These are phyloP conservation scores for Polyploca ridens DNA, from an alignment of 2,888 invertebrate species.

Conservation along the genomic window DNA sequence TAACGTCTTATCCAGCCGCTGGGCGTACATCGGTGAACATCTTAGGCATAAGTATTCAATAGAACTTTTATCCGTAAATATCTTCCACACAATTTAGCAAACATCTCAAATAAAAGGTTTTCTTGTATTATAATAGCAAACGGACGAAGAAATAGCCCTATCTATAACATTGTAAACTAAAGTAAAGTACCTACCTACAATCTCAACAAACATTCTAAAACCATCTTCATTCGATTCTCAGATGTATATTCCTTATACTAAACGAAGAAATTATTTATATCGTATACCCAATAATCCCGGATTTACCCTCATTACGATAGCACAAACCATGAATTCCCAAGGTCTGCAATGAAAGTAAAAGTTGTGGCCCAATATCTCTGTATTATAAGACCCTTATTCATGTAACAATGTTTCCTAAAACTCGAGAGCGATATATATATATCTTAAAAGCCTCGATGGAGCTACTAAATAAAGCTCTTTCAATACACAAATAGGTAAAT, in stretches of 20 bases:
- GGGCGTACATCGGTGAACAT: background rate
- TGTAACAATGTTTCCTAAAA: conserved; percentile 21
- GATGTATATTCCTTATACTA: background rate
- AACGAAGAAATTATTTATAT: background rate
- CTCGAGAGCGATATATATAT: conserved; percentile 46
- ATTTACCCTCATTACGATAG: background rate
- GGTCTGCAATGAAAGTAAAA: background rate
- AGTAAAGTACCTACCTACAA: background rate
- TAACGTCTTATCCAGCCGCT: background rate
- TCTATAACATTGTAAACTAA: background rate
- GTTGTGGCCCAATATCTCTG: conserved; percentile 13
- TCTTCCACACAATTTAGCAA: background rate
- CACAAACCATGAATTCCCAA: conserved; percentile 3
- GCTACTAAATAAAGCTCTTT: conserved; percentile 34
- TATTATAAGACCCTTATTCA: conserved; percentile 23
- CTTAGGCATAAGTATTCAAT: background rate
- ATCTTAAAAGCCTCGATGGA: conserved; percentile 42
- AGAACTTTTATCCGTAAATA: background rate
- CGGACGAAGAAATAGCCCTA: background rate
- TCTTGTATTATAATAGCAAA: background rate
- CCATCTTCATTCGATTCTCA: background rate
- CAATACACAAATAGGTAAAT: conserved; percentile 29
- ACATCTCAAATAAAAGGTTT: background rate
- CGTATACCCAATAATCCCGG: background rate
- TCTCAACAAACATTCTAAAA: background rate